Evolutionary conservation across 2,113 vertebrate species (phyloP), one percentile per base, ranked within the genome.

Genomic region (Sinosuthora webbiana): DNA sequence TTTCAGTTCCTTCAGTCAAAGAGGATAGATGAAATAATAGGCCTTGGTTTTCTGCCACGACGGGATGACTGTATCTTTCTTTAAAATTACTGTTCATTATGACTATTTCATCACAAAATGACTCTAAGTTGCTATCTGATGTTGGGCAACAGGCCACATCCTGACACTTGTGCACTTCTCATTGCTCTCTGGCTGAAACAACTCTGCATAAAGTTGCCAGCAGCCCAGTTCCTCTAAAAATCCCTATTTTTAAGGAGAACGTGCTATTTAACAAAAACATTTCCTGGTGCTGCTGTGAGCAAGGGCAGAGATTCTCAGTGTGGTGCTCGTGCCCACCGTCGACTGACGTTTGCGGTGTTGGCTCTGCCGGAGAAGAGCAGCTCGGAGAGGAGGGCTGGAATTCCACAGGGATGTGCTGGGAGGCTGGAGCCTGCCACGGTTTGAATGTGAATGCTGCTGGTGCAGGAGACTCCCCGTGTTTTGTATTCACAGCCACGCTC

Each of bases 291-390:
- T 22, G 15, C 18, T 30, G 65, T 39, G 70, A 92, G 22, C 22
- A 73, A 37, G 65, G 90, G 79, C 67, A 44, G 19, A 14, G 57
- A 27, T 37, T 30, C 37, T 63, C 42, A 20, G 57, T 0, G 0
- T 25, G 55, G 42, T 28, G 83, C 63, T 89, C 1, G 0, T 28
- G 79, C 79, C 83, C 93, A 42, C 57, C 37, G 7, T 30, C 0
- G 0, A 19, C 9, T 45, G 73, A 57, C 83, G 55, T 87, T 49
- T 65, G 55, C 1, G 0, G 44, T 4, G 15, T 16, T n/a, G 49
- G 63, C n/a, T 87, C 31, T 94, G 59, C 67, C 33, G 55, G 71
- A 68, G 85, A 76, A 49, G 31, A 88, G 35, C 52, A n/a, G n/a
- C 68, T 75, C 5, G 9, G 63, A 90, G 71, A 39, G 55, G 67